Evolutionary conservation across 2,797 vertebrate genomes (phyloP), one percentile per base, ranked within the genome.

Genomic region (Gymnocypris eckloni): DNA sequence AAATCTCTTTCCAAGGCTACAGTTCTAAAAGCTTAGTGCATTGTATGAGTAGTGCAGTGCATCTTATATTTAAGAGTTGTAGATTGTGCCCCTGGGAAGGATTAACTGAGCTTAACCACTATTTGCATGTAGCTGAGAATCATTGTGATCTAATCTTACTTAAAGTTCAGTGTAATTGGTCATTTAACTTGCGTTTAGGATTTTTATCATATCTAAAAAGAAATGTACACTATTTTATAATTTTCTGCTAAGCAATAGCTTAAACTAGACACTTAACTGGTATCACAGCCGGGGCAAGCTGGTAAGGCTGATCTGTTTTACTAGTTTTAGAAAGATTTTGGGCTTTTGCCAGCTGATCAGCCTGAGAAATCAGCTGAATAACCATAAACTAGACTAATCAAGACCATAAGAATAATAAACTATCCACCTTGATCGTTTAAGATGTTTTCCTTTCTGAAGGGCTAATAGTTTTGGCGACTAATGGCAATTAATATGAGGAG

Each of bases 91-190:
- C 41, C 37, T 66, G 64, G 87, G 81, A 88, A 67, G 81, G 77
- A 86, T 88, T 88, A 88, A 77, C 85, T 81, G 48, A 84, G 87
- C 84, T 84, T 86, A 88, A 75, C 43, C 41, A 71, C 61, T 84
- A 28, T 28, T 28, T 28, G 28, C 28, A 28, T 28, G 28, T 28
- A 28, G 28, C 28, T 28, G 28, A 28, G 28, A 28, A 28, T 28
- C 28, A 28, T 28, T 28, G 28, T 81, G 82, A 84, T 76, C 61
- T 86, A 86, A 88, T 81, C 72, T 81, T 70, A 82, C 78, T 84
- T 84, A 39, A 75, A 72, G 66, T 84, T 64, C 45, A 33, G 16
- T 71, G n/a, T 82, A 86, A 88, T 86, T 86, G 87, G 56, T 71
- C 78, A 81, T 85, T 87, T 81, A 76, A 81, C 73, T 84, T 48